Evolutionary conservation across 2,113 vertebrate genomes (phyloP).

Genomic region (Myxocyprinus asiaticus): DNA sequence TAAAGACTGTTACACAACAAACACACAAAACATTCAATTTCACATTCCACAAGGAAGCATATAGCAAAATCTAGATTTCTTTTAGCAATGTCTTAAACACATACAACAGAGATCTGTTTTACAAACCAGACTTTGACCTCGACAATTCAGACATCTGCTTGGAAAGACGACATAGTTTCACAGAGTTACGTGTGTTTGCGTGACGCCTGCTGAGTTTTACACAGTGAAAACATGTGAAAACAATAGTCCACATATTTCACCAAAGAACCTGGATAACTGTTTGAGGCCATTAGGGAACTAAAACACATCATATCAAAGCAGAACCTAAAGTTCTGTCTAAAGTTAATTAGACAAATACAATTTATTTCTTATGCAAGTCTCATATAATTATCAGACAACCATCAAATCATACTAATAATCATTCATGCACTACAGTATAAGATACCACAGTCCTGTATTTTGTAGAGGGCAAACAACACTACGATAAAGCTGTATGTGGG

Average conservation of each 20-base stretch:
- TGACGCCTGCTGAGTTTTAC: background rate
- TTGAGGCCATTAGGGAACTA: slow-evolving; percentile 12
- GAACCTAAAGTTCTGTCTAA: background rate
- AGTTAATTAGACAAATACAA: slow-evolving; percentile 2
- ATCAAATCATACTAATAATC: background rate
- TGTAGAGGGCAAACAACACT: background rate
- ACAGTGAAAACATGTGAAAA: background rate
- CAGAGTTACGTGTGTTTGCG: too few relatives aligned
- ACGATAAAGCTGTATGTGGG: background rate
- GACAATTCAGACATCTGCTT: background rate
- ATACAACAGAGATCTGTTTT: background rate
- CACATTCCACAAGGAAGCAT: slow-evolving; percentile 34
- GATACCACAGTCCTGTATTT: background rate
- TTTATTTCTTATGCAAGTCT: background rate
- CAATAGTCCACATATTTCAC: background rate
- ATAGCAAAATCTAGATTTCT: slow-evolving; percentile 18
- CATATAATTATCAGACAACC: background rate
- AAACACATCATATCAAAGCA: slow-evolving; percentile 11
- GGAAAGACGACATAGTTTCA: too few relatives aligned
- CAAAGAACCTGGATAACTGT: slow-evolving; percentile 3
- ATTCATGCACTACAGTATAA: slow-evolving; percentile 10
- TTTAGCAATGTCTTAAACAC: background rate
- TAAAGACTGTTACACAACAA: slow-evolving; percentile 4
- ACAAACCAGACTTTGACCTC: slow-evolving; percentile 2
- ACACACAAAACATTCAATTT: slow-evolving; percentile 29